Percentiles rank a stretch among this genome's conserved stretches.
Evolutionary conservation across 2,888 invertebrate species (phyloP).

Genomic region (Clostera curtula): DNA sequence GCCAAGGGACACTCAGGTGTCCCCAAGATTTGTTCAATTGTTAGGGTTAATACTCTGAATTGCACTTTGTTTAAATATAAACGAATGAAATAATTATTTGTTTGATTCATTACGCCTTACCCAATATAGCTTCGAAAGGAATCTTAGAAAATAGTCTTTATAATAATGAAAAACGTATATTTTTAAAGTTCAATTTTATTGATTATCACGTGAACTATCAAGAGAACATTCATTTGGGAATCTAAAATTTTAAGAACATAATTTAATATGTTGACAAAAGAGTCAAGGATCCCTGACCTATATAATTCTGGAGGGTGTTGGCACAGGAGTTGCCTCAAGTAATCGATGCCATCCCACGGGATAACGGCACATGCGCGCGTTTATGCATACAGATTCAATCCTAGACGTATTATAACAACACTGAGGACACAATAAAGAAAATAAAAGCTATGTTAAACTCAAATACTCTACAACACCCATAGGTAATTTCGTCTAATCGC

Average conservation of each 20-base stretch:
- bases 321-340: conserved; percentile 36
- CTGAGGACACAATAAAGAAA: background rate
- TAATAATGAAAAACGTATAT: conserved; percentile 1
- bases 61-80: conserved; percentile 76
- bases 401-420: background rate
- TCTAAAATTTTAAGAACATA: too few species aligned
- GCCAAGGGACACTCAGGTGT: conserved; percentile 50
- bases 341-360: conserved; percentile 71
- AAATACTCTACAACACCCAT: too few species aligned
- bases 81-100: conserved; percentile 58
- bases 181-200: background rate
- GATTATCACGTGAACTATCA: too few species aligned
- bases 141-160: background rate
- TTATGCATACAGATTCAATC: conserved; percentile 4
- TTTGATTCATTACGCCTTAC: conserved; percentile 28
- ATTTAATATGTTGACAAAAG: too few species aligned
- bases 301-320: conserved; percentile 37
- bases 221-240: too few species aligned
- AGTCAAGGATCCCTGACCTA: conserved; percentile 56
- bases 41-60: conserved; percentile 74
- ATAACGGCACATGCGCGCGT: conserved; percentile 65
- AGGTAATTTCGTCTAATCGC: too few species aligned
- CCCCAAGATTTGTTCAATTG: conserved; percentile 70
- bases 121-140: background rate
- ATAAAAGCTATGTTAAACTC: too few species aligned